Conservation (phyloP, 2,113 vertebrate species). For the Ancistrus triradiatus region DNA sequence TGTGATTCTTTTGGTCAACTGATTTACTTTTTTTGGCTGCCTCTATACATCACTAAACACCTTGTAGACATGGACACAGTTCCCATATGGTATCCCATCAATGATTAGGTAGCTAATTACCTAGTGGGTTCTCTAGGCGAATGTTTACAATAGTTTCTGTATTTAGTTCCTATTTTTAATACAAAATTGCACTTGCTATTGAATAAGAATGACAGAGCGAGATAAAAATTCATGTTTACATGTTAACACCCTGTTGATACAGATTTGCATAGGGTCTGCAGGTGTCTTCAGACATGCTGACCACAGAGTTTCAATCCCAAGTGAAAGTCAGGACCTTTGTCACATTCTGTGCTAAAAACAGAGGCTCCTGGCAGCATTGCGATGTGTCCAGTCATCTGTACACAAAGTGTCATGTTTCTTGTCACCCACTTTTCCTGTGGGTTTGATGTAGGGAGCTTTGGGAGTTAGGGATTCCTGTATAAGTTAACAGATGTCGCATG, state of each 20-base stretch:
- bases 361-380: constrained; percentile 44
- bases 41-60: too few species aligned
- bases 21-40: too few species aligned
- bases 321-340: constrained; percentile 55
- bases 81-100: too few species aligned
- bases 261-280: constrained; percentile 7
- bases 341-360: constrained; percentile 48
- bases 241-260: background rate
- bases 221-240: too few species aligned
- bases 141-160: too few species aligned
- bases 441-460: constrained; percentile 59
- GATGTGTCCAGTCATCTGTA: constrained; percentile 38
- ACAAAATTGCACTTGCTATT: too few species aligned
- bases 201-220: too few species aligned
- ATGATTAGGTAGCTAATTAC: too few species aligned
- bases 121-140: too few species aligned
- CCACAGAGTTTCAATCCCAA: constrained; percentile 52
- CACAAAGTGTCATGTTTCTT: constrained; percentile 51
- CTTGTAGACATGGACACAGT: too few species aligned
- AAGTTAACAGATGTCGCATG: constrained; percentile 70
- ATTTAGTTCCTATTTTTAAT: too few species aligned
- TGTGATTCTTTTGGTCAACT: too few species aligned
- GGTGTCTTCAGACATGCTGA: constrained; percentile 26
- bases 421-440: constrained; percentile 53
- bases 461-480: constrained; percentile 59